A percentile compares a stretch with the other conserved stretches of the same genome.
These are phyloP conservation scores for Drosophila tropicalis DNA, from an alignment of 1,140 invertebrate genomes.

Conservation along the genomic window DNA sequence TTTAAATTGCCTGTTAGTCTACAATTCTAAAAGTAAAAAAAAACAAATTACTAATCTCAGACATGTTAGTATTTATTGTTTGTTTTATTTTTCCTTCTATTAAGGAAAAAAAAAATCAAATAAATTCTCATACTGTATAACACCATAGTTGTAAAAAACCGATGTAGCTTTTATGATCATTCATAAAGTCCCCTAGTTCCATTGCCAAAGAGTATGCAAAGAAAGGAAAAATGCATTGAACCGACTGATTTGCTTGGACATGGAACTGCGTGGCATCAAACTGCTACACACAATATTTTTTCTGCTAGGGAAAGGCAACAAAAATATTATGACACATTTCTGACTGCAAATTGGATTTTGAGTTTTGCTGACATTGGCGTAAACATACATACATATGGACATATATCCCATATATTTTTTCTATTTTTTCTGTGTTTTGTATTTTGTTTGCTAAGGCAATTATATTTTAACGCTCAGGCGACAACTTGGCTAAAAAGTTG, in stretches of 20 bases:
- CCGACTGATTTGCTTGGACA: slow-evolving; percentile 45
- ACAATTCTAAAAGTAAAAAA: no score
- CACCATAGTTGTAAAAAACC: no score
- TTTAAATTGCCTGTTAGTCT: slow-evolving; percentile 1
- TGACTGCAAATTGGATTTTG: slow-evolving; percentile 46
- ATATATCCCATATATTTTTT: slow-evolving; percentile 2
- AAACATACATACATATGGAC: neutral
- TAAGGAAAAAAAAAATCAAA: no score
- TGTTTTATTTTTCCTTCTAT: no score
- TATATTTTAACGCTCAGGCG: slow-evolving; percentile 20
- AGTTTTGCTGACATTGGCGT: slow-evolving; percentile 37
- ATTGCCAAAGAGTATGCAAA: neutral
- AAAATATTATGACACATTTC: slow-evolving; percentile 44
- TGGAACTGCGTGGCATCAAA: slow-evolving; percentile 3
- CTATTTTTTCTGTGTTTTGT: neutral
- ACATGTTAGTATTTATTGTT: no score
- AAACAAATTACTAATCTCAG: no score
- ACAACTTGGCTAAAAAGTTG: neutral
- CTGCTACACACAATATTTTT: neutral
- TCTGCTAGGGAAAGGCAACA: neutral
- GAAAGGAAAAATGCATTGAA: slow-evolving; percentile 38
- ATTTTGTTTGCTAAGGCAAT: slow-evolving; percentile 25
- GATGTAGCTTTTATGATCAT: neutral
- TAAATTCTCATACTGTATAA: no score
- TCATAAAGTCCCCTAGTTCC: neutral